phyloP scores from a whole-genome alignment of 1,140 invertebrate genomes.

The Sycobia sp. region DNA sequence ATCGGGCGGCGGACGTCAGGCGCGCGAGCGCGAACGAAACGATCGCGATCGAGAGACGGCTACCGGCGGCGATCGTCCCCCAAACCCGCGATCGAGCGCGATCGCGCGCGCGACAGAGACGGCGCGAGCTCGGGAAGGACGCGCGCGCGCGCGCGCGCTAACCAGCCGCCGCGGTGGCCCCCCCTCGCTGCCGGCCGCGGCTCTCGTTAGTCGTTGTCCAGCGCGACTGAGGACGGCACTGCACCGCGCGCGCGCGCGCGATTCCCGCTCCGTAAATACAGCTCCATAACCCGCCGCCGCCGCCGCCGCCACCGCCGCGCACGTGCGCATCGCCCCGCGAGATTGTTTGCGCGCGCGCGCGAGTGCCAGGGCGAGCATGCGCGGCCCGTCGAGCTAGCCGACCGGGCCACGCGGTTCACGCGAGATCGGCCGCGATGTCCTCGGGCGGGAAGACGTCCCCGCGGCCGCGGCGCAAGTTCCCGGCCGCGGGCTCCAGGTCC shows the following conservation, averaged over 20 bases:
- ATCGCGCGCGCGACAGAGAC: not conserved
- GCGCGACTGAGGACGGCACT: not conserved
- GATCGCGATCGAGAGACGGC: not conserved
- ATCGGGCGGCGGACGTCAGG: not conserved
- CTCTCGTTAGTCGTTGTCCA: too few species aligned
- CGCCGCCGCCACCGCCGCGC: too few species aligned
- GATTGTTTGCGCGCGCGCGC: constrained; percentile 7
- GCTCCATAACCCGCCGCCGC: too few species aligned
- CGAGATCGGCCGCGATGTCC: constrained; percentile 48
- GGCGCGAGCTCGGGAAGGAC: constrained; percentile 1
- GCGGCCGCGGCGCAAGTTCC: not conserved
- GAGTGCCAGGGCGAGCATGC: too few species aligned
- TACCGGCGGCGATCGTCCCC: not conserved
- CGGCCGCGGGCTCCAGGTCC: constrained; percentile 21
- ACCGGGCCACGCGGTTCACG: too few species aligned
- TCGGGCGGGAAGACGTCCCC: constrained; percentile 53
- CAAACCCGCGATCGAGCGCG: too few species aligned
- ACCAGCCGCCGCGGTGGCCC: too few species aligned
- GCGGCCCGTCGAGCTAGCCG: too few species aligned
- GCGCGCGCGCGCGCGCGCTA: too few species aligned
- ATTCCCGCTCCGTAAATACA: too few species aligned
- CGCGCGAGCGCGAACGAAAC: not conserved
- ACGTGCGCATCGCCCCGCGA: constrained; percentile 10
- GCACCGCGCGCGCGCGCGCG: not conserved
- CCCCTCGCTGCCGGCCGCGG: too few species aligned